These are phyloP conservation scores for Tenebrosternarchus preto DNA, from an alignment of 2,113 vertebrate species.

Conservation along the genomic window DNA sequence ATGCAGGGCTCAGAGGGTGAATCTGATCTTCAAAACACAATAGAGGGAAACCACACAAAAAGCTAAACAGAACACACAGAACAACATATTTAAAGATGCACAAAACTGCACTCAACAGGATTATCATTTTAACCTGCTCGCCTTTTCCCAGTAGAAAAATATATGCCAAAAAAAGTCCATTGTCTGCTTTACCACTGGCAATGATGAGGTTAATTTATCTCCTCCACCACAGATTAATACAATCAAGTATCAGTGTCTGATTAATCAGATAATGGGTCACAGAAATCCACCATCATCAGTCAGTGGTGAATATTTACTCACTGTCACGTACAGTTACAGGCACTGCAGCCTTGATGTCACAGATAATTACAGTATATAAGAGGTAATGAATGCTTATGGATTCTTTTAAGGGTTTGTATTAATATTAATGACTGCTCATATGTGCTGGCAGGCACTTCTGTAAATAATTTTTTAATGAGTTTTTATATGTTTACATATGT, in stretches of 20 bases:
- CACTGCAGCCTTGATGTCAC: slow-evolving; percentile 60
- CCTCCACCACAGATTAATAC: slow-evolving; percentile 8
- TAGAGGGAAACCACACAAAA: not conserved
- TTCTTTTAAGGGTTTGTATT: slow-evolving; percentile 62
- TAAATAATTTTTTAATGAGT: slow-evolving; percentile 60
- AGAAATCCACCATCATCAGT: slow-evolving; percentile 22
- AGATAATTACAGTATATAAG: slow-evolving; percentile 68
- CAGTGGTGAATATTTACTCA: slow-evolving; percentile 37
- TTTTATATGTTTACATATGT: slow-evolving; percentile 60
- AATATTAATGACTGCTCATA: slow-evolving; percentile 68
- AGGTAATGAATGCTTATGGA: slow-evolving; percentile 68
- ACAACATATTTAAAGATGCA: slow-evolving; percentile 2
- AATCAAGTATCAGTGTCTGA: slow-evolving; percentile 27
- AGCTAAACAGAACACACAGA: not conserved
- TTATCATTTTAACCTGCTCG: too few relatives aligned
- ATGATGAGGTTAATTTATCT: slow-evolving; percentile 18
- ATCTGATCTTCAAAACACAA: not conserved
- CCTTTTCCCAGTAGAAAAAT: too few relatives aligned
- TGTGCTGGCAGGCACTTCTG: slow-evolving; percentile 64
- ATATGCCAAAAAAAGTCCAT: too few relatives aligned
- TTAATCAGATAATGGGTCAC: slow-evolving; percentile 40
- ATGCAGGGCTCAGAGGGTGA: not conserved
- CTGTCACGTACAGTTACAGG: slow-evolving; percentile 44
- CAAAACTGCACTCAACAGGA: too few relatives aligned
- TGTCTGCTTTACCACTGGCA: not conserved